Conservation (phyloP, 2,888 invertebrate genomes). For the Glaucopsyche alexis region DNA sequence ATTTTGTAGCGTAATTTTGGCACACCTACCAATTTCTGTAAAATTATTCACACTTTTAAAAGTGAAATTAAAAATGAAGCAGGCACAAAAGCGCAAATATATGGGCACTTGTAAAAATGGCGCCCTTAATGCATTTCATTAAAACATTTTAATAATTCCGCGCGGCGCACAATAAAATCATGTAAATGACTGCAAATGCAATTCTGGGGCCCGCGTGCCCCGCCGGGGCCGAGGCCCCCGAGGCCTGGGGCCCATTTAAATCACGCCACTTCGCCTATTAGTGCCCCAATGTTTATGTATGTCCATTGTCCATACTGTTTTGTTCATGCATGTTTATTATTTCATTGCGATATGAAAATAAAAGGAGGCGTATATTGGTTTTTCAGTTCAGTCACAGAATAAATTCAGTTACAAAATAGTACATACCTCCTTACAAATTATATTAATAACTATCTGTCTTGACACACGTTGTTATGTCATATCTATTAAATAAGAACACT, state of each 20-base stretch:
- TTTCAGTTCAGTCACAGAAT: neutral
- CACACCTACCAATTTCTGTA: neutral
- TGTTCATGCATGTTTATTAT: neutral
- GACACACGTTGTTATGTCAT: no score
- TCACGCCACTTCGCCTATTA: conserved; percentile 53
- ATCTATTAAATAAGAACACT: no score
- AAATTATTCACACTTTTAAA: neutral
- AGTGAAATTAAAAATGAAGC: conserved; percentile 26
- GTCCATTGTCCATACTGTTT: neutral
- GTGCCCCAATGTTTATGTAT: conserved; percentile 30
- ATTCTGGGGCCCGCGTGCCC: conserved; percentile 34
- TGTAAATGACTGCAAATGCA: conserved; percentile 18
- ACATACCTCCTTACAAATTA: no score
- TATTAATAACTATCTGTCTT: no score
- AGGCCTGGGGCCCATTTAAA: conserved; percentile 45
- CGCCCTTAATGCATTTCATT: conserved; percentile 36
- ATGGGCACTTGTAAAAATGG: neutral
- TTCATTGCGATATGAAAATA: neutral
- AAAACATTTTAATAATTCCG: conserved; percentile 38
- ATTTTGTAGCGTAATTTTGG: no score
- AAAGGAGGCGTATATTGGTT: neutral
- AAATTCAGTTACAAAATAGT: neutral
- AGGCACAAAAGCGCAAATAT: conserved; percentile 27
- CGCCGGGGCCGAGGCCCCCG: neutral
- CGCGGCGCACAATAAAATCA: conserved; percentile 29